Percentiles rank a stretch among this genome's conserved stretches.
Conservation (phyloP, 1,140 invertebrate species). For the Plutomurus gul region DNA sequence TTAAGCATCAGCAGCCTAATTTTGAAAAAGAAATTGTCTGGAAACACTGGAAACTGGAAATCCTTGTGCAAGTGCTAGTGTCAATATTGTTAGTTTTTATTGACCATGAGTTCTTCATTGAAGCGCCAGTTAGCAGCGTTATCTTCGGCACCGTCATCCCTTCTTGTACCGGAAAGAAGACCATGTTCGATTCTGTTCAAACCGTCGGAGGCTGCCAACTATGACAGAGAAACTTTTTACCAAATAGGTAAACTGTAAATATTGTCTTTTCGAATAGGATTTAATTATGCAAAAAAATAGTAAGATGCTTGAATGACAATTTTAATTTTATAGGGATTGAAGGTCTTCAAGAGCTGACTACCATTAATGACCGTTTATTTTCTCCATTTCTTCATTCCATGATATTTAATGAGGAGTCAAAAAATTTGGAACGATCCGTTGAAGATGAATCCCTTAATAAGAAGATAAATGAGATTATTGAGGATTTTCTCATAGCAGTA, state of each 20-base stretch:
- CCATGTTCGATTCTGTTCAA: constrained; percentile 83
- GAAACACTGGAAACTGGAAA: neutral
- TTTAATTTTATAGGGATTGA: constrained; percentile 61
- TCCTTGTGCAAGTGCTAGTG: no score
- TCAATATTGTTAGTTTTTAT: no score
- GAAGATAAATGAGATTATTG: constrained; percentile 74
- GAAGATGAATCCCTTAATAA: constrained; percentile 74
- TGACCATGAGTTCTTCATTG: constrained; percentile 42
- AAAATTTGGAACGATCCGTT: constrained; percentile 78
- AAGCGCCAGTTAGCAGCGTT: constrained; percentile 74
- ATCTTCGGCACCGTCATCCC: constrained; percentile 74
- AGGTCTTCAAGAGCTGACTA: constrained; percentile 80
- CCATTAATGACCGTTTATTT: constrained; percentile 70
- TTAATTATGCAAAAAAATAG: neutral
- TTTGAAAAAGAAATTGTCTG: no score
- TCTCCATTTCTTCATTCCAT: constrained; percentile 69
- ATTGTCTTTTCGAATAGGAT: constrained; percentile 14
- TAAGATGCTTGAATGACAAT: neutral
- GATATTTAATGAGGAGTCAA: constrained; percentile 75
- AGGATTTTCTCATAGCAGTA: constrained; percentile 76
- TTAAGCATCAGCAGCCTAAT: no score
- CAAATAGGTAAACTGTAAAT: constrained; percentile 69
- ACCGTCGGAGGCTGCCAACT: constrained; percentile 81
- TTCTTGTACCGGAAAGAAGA: constrained; percentile 69
- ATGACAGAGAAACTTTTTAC: constrained; percentile 80